Conservation (phyloP, 2,113 vertebrate species). For the Oceanites oceanicus region DNA sequence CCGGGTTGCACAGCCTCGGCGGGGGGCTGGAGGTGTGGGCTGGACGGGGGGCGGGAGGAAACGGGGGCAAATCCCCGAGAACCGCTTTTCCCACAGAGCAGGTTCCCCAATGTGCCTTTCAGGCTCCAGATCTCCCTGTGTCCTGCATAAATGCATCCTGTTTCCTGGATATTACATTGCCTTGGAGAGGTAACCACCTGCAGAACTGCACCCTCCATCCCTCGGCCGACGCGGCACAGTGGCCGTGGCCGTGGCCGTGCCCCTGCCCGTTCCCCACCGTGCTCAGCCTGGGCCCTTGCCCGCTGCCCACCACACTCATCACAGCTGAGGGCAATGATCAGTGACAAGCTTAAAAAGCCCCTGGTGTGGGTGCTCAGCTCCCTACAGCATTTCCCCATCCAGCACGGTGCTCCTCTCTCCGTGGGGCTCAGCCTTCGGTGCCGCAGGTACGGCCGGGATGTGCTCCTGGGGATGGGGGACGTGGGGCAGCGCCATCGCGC, state of each 20-base stretch:
- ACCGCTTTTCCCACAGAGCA: rapidly evolving
- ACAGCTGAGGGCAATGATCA: not conserved
- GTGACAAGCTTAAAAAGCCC: not conserved
- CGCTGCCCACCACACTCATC: not conserved
- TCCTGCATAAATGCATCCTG: not conserved
- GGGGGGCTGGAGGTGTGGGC: not conserved
- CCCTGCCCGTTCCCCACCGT: rapidly evolving
- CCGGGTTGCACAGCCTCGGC: rapidly evolving
- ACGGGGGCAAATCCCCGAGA: rapidly evolving
- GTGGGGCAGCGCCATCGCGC: rapidly evolving
- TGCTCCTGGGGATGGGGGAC: rapidly evolving
- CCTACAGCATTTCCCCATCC: rapidly evolving
- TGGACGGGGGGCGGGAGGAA: rapidly evolving
- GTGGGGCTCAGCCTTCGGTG: not conserved
- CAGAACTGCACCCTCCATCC: rapidly evolving
- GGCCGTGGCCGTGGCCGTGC: rapidly evolving
- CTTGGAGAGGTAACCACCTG: not conserved
- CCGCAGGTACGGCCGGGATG: rapidly evolving
- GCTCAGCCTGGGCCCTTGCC: not conserved
- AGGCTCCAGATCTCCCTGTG: not conserved
- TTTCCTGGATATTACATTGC: rapidly evolving
- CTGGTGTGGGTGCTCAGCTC: not conserved
- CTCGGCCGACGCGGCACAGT: rapidly evolving
- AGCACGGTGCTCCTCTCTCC: rapidly evolving
- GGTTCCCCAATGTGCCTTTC: rapidly evolving